Evolutionary conservation across 2,113 vertebrate species (phyloP), one percentile per base, ranked within the genome.

Genomic region (Cephalophus harveyi): DNA sequence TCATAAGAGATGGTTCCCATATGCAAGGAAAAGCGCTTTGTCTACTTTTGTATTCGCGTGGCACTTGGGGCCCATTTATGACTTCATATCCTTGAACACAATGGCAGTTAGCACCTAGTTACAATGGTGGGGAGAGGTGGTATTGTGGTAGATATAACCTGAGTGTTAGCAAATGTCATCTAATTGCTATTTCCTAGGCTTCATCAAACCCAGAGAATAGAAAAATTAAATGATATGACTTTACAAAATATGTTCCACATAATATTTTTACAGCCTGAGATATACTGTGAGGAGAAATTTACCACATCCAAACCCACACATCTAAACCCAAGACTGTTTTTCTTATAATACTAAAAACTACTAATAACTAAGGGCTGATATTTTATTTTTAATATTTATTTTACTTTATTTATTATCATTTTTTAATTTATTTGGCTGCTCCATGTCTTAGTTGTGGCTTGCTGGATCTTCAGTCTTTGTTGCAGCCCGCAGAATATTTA

Each of bases 1-100:
- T 97, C 87, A 3, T 89, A 96, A 95, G 97, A 95, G 98, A 98
- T 98, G 97, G 88, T 98, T 99, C 97, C 98, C 98, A 98, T 90
- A 98, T 98, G 98, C 95, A 85, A 67, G 21, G 95, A 16, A 97
- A 97, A 98, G 98, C 91, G 64, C 52, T 97, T 52, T 30, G 91
- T 36, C 95, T 97, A 97, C 94, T 97, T 98, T 97, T 95, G 48
- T 52, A 64, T 98, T 98, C 97, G 94, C 94, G 97, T 98, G 97
- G 94, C 98, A 97, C 87, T 98, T 89, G 92, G 88, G 96, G 87
- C 95, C 94, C 97, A 97, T 98, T 98, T 98, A 97, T 98, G 98
- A 97, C 97, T 98, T 98, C 98, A 98, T 98, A 97, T 96, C 96
- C 97, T 97, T 97, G 94, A 33, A 97, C 55, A 59, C 95, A 98